Percentiles rank a stretch among this genome's conserved stretches.
Evolutionary conservation across 2,888 invertebrate species (phyloP).

Genomic region (Scelioninae gen. 1): DNA sequence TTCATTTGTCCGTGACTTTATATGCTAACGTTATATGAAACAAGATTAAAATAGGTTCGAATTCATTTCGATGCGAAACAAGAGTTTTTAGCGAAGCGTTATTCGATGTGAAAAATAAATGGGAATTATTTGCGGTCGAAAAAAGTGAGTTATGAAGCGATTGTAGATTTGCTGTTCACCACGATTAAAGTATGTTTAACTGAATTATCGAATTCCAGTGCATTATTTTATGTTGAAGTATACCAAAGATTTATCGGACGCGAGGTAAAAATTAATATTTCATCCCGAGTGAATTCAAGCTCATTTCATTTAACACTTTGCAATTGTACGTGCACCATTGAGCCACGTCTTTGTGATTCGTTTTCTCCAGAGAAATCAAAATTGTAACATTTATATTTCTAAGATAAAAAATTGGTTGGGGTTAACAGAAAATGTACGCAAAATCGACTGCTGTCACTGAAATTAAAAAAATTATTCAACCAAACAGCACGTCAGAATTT

Average conservation of each 20-base stretch:
- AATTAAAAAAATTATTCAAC: neutral
- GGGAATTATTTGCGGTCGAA: conserved; percentile 23
- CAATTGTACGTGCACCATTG: conserved; percentile 8
- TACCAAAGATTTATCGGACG: conserved; percentile 2
- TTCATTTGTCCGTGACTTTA: conserved; percentile 19
- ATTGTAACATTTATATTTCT: conserved; percentile 24
- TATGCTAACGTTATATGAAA: conserved; percentile 29
- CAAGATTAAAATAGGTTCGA: conserved; percentile 22
- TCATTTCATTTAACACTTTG: conserved; percentile 22
- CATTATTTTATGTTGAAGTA: neutral
- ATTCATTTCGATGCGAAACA: conserved; percentile 12
- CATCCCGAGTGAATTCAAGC: neutral
- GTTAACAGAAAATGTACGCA: neutral
- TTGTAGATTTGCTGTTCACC: conserved; percentile 2
- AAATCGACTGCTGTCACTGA: neutral
- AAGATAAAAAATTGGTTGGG: conserved; percentile 5
- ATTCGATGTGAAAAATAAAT: conserved; percentile 4
- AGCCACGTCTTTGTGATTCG: neutral
- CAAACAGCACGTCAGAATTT: conserved; percentile 2
- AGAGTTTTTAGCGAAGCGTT: conserved; percentile 25
- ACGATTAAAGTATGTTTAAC: neutral
- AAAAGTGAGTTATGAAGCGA: conserved; percentile 2
- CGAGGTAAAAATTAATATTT: conserved; percentile 13
- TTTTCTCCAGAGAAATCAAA: conserved; percentile 41
- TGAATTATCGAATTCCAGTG: conserved; percentile 9